Base-by-base conservation (phyloP, 2,113 vertebrate genomes). In the Carlito syrichta region DNA sequence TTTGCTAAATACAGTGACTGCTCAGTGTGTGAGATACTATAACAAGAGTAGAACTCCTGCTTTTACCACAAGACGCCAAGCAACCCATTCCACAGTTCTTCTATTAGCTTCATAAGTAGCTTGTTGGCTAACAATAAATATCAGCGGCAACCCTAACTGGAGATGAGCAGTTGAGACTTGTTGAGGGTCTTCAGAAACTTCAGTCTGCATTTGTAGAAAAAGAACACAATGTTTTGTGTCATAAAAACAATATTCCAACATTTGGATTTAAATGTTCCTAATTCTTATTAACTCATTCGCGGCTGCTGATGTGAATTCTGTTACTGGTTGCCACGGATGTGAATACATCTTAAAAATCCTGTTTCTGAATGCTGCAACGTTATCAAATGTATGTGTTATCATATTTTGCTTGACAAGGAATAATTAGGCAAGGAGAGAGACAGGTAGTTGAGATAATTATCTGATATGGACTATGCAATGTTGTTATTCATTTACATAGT, bases 91-190 rank as follows among this genome's bases (percentile, higher is more conserved):
- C 84, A 99, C 99, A 2, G 98, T 99, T 97, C 94, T 98, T 97
- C 97, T 98, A 96, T 99, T 99, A 27, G 98, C 98, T 90, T 98
- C 99, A 0, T 98, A 96, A 0, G 99, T 99, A 27, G 98, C 98
- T 0, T 98, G 98, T 81, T 97, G 99, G 92, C 99, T 99, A 97
- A 99, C 99, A 86, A 99, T 98, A 97, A 99, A 99, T 74, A 99
- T 98, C 94, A 99, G 98, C 0, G 99, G 99, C 1, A 99, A 98
- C 60, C 99, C 99, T 7, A 99, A 99, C 84, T 99, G 99, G 89
- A 99, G 91, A 98, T 98, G 99, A 94, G 98, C 43, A 1, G 99
- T 99, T 73, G 98, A 99, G 87, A 99, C 98, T 22, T 98, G 98
- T 62, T 99, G 99, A 5, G 99, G 99, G 95, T 99, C 99, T 19